These are phyloP conservation scores for Anguilla japonica DNA, from an alignment of 2,113 vertebrate species.

Conservation along the genomic window DNA sequence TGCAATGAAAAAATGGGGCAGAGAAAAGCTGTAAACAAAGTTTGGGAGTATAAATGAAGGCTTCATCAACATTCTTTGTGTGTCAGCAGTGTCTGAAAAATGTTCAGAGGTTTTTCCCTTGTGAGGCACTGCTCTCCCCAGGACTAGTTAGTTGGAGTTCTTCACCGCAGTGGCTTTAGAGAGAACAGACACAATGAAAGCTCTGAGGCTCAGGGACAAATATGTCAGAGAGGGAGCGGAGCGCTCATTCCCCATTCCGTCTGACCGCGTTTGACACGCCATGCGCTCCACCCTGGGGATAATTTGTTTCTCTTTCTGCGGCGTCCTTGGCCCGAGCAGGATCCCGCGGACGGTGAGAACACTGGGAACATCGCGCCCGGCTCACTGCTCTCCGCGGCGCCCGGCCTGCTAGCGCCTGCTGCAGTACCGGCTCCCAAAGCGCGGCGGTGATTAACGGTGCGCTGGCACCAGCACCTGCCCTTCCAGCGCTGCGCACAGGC, in stretches of 20 bases:
- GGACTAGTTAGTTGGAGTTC: background rate
- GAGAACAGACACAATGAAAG: background rate
- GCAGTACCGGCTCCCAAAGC: background rate
- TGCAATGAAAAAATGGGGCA: background rate
- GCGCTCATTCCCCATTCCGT: background rate
- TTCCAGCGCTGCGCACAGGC: background rate
- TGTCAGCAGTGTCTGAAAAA: background rate
- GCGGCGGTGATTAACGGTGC: background rate
- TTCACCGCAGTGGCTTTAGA: background rate
- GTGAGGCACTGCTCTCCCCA: background rate
- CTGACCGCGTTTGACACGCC: background rate
- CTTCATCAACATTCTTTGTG: background rate
- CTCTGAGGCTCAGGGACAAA: background rate
- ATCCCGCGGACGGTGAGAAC: background rate
- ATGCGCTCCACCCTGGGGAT: background rate
- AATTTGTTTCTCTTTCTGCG: slow-evolving; percentile 1
- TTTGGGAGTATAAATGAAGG: background rate
- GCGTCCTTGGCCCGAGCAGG: background rate
- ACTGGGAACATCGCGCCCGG: background rate
- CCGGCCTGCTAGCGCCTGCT: background rate
- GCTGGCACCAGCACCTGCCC: background rate
- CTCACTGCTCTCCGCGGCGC: background rate
- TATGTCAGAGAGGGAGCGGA: background rate
- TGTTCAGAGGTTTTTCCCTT: background rate
- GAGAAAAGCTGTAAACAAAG: too few relatives aligned